Conservation (phyloP, 1,140 invertebrate species). For the Pygmarrhopalites habei region DNA sequence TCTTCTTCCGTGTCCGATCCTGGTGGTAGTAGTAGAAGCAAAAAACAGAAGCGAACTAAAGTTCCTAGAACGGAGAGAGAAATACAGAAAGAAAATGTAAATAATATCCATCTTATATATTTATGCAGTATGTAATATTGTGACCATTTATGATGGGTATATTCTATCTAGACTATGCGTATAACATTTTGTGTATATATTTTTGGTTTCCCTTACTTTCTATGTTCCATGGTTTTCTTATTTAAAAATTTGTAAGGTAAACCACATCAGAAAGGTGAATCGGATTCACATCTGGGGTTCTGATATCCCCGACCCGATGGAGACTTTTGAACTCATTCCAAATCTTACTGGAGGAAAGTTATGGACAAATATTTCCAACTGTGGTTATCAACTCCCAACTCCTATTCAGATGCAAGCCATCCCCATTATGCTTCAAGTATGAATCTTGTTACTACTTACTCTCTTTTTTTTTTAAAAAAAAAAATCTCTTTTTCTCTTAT, state of each 20-base stretch:
- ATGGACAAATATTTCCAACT: constrained; percentile 62
- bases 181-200: constrained; percentile 20
- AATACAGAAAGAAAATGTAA: constrained; percentile 8
- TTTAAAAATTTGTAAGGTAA: constrained; percentile 60
- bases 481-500: no score
- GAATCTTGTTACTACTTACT: no score
- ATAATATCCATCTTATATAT: background rate
- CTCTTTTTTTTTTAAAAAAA: no score
- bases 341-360: constrained; percentile 51
- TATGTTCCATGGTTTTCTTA: constrained; percentile 21
- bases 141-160: constrained; percentile 12
- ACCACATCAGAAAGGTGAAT: constrained; percentile 63
- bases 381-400: constrained; percentile 73
- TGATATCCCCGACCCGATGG: constrained; percentile 65
- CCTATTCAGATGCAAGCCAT: constrained; percentile 92
- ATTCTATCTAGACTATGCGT: constrained; percentile 5
- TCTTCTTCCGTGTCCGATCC: background rate
- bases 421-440: constrained; percentile 72
- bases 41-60: constrained; percentile 13
- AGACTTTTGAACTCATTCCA: constrained; percentile 61
- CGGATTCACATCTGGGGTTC: constrained; percentile 69
- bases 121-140: constrained; percentile 10
- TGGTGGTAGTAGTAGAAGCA: background rate
- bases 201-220: no score
- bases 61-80: constrained; percentile 5